Percentiles rank a stretch among this genome's conserved stretches.
phyloP scores from a whole-genome alignment of 2,113 vertebrate genomes.

The Thymallus thymallus region DNA sequence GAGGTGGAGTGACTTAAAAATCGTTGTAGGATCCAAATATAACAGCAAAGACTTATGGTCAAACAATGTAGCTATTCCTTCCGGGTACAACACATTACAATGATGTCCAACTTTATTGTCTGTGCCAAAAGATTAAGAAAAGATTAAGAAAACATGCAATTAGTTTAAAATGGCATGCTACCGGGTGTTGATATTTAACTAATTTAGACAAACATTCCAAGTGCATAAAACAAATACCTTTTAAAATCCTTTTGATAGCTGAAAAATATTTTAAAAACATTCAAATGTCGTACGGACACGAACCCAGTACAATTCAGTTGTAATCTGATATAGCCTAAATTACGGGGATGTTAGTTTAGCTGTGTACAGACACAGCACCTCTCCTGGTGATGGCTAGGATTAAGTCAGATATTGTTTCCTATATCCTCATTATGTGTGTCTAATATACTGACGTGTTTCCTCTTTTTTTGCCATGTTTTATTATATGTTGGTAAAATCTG shows the following conservation, averaged over 20 bases:
- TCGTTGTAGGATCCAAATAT: too few species aligned
- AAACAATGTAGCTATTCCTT: neutral
- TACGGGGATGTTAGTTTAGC: neutral
- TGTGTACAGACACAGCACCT: neutral
- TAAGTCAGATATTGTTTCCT: neutral
- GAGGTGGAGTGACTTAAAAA: too few species aligned
- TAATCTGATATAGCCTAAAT: neutral
- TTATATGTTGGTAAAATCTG: neutral
- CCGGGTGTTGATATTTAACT: slow-evolving; percentile 6
- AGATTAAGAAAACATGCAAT: slow-evolving; percentile 20
- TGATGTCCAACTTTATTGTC: neutral
- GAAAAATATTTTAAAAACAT: slow-evolving; percentile 47
- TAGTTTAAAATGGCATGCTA: slow-evolving; percentile 19
- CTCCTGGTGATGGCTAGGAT: neutral
- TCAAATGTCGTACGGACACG: slow-evolving; percentile 33
- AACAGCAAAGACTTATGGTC: neutral
- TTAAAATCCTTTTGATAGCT: slow-evolving; percentile 46
- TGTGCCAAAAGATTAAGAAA: neutral
- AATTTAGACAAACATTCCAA: slow-evolving; percentile 33
- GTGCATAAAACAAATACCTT: slow-evolving; percentile 40
- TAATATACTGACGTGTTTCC: neutral
- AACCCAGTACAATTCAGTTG: slow-evolving; percentile 25
- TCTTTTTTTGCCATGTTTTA: neutral
- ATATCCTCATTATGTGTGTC: neutral
- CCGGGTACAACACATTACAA: neutral